phyloP scores from a whole-genome alignment of 1,140 invertebrate species.

The Lepeophtheirus salmonis region DNA sequence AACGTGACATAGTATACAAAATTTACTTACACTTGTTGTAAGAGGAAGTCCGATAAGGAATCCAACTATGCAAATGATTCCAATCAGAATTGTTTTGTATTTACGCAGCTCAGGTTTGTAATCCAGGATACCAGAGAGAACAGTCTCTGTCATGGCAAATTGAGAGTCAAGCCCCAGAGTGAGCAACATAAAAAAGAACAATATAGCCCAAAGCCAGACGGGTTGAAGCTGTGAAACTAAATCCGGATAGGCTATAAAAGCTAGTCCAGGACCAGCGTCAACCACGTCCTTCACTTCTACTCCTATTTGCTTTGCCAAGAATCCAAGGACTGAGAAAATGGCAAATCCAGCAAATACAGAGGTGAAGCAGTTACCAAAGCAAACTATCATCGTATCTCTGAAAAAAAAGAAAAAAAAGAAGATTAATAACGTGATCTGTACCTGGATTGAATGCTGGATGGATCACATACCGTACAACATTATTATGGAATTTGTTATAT shows the following conservation, averaged over 20 bases:
- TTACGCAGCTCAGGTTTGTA: constrained; percentile 35
- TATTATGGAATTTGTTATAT: constrained; percentile 35
- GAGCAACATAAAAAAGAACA: constrained; percentile 33
- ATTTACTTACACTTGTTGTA: constrained; percentile 35
- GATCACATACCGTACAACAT: constrained; percentile 26
- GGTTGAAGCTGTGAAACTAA: constrained; percentile 46
- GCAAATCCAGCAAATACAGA: constrained; percentile 65
- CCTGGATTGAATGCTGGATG: background rate
- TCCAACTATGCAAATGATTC: constrained; percentile 37
- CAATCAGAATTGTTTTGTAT: constrained; percentile 37
- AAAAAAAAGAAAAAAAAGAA: constrained; percentile 20
- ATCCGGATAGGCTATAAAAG: constrained; percentile 69
- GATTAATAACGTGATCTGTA: background rate
- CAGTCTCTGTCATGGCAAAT: constrained; percentile 27
- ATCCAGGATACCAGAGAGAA: constrained; percentile 34
- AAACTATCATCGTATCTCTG: constrained; percentile 34
- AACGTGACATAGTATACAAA: background rate
- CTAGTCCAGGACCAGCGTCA: constrained; percentile 46
- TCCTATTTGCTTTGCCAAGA: constrained; percentile 48
- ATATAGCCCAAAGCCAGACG: constrained; percentile 29
- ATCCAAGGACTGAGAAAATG: constrained; percentile 65
- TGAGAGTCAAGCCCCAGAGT: constrained; percentile 37
- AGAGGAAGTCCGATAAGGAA: constrained; percentile 44
- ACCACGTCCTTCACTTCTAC: constrained; percentile 46
- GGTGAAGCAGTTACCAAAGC: constrained; percentile 37